Percentiles rank a stretch among this genome's conserved stretches.
These are phyloP conservation scores for Oncorhynchus kisutch DNA, from an alignment of 2,113 vertebrate species.

Conservation along the genomic window DNA sequence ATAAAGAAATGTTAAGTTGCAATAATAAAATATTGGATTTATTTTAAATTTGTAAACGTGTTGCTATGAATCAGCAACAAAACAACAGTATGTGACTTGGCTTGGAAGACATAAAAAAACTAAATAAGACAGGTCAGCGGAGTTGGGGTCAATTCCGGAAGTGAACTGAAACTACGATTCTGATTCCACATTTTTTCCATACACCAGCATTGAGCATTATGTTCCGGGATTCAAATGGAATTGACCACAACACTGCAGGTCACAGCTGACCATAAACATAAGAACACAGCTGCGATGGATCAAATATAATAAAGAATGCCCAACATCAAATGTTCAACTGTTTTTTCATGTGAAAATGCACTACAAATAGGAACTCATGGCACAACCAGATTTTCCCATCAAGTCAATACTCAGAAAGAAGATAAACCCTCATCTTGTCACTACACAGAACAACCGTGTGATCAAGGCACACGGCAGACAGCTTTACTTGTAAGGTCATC, in stretches of 20 bases:
- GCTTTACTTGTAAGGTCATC: conserved; percentile 38
- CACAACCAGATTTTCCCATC: conserved; percentile 60
- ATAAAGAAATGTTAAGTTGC: conserved; percentile 48
- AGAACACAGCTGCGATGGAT: conserved; percentile 47
- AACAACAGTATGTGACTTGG: conserved; percentile 59
- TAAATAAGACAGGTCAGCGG: conserved; percentile 16
- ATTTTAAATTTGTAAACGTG: conserved; percentile 50
- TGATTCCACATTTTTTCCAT: too few relatives aligned
- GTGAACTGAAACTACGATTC: conserved; percentile 27
- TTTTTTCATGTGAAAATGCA: conserved; percentile 54
- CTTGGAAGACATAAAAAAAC: conserved; percentile 71
- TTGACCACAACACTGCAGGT: conserved; percentile 22
- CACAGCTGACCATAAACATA: conserved; percentile 55
- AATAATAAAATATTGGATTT: conserved; percentile 27
- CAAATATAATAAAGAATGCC: conserved; percentile 55
- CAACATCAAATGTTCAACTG: conserved; percentile 38
- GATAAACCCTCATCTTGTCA: conserved; percentile 47
- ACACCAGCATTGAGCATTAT: too few relatives aligned
- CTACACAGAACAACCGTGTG: conserved; percentile 49
- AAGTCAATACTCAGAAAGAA: conserved; percentile 38
- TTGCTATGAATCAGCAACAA: conserved; percentile 51
- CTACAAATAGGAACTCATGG: conserved; percentile 60
- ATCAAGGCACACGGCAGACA: conserved; percentile 52
- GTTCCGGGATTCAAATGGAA: too few relatives aligned
- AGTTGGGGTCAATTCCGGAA: too few relatives aligned